Evolutionary conservation across 2,113 vertebrate genomes (phyloP).

Genomic region (Vicugna pacos): DNA sequence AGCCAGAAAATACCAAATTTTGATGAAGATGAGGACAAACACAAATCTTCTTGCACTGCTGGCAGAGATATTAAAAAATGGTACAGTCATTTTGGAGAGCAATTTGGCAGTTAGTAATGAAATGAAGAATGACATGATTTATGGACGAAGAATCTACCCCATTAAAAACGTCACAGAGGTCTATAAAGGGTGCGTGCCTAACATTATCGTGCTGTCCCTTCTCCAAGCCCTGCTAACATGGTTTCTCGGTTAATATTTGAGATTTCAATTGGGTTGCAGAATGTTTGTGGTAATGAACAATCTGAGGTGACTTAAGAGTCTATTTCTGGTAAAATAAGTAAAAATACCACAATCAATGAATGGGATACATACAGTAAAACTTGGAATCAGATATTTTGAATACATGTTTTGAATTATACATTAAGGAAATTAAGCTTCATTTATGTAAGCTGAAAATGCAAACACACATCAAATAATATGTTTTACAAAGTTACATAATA

Average conservation of each 20-base stretch:
- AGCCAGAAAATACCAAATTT: neutral
- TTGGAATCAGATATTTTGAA: conserved; percentile 25
- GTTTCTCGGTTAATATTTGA: neutral
- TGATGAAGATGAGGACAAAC: neutral
- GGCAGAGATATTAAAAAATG: neutral
- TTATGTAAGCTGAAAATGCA: neutral
- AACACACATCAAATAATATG: neutral
- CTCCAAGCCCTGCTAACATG: neutral
- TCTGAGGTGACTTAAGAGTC: neutral
- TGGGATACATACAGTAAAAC: neutral
- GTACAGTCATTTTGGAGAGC: neutral
- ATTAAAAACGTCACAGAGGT: neutral
- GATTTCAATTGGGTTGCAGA: neutral
- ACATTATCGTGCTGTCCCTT: neutral
- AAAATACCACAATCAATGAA: neutral
- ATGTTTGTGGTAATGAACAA: conserved; percentile 1
- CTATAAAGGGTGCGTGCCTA: neutral
- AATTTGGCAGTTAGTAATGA: conserved; percentile 9
- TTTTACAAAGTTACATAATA: neutral
- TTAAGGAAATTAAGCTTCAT: neutral
- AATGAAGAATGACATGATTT: neutral
- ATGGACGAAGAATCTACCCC: neutral
- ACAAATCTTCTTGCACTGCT: neutral
- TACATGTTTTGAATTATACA: conserved; percentile 34
- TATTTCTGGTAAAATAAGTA: conserved; percentile 3